Conservation (phyloP, 2,797 vertebrate genomes). For the Gymnoscopelus microlampas region DNA sequence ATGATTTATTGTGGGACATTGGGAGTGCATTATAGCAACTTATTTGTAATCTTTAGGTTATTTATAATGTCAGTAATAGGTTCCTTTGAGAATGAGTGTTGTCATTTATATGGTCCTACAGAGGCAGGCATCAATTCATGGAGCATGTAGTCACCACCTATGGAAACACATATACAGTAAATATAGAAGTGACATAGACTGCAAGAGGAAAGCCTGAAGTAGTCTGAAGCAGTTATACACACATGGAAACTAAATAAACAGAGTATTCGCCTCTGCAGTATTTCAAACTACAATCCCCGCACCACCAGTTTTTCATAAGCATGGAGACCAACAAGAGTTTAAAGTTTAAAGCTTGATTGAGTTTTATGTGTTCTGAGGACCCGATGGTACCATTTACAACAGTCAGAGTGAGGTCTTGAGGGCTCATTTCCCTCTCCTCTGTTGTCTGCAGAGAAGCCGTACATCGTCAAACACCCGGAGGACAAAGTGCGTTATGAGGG, state of each 20-base stretch:
- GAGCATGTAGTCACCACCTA: constrained; percentile 21
- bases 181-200: constrained; percentile 47
- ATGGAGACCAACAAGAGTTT: constrained; percentile 35
- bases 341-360: constrained; percentile 43
- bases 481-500: constrained; percentile 86
- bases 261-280: constrained; percentile 22
- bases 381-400: constrained; percentile 37
- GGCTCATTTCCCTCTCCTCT: constrained; percentile 48
- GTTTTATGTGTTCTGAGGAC: constrained; percentile 54
- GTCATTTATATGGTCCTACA: constrained; percentile 9
- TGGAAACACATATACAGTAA: constrained; percentile 36
- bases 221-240: constrained; percentile 25
- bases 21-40: too few species aligned
- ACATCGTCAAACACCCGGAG: constrained; percentile 91
- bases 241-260: constrained; percentile 61
- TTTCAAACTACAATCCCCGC: constrained; percentile 50
- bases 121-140: constrained; percentile 17
- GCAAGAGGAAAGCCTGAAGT: constrained; percentile 33
- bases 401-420: constrained; percentile 28
- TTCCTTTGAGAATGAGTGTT: constrained; percentile 11
- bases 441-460: constrained; percentile 87
- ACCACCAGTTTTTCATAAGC: constrained; percentile 51
- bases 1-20: not conserved
- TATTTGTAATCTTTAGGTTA: not conserved
- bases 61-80: not conserved